phyloP scores from a whole-genome alignment of 1,140 invertebrate species.

The Drosophila parvula region DNA sequence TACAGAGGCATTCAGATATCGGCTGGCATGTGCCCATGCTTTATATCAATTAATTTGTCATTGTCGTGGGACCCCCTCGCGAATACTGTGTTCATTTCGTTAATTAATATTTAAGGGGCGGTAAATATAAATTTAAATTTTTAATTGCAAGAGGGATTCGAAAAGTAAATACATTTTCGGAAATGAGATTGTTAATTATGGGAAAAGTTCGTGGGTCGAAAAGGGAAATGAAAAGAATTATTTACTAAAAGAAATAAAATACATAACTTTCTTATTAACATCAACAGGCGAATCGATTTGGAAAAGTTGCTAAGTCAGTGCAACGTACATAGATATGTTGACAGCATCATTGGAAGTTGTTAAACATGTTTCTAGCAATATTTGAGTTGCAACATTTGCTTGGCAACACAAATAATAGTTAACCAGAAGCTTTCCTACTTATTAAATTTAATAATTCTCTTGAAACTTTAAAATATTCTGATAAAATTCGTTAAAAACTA shows the following conservation, averaged over 20 bases:
- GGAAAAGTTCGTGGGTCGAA: neutral
- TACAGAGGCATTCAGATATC: constrained; percentile 7
- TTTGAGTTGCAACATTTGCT: neutral
- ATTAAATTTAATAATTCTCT: neutral
- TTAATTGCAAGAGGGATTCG: constrained; percentile 9
- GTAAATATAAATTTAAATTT: constrained; percentile 7
- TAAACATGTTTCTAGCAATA: neutral
- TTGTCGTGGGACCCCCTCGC: constrained; percentile 9
- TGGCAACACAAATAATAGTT: neutral
- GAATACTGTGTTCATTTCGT: constrained; percentile 1
- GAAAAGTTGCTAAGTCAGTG: neutral
- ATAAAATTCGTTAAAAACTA: neutral
- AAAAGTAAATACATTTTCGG: neutral
- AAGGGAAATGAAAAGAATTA: neutral
- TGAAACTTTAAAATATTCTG: neutral
- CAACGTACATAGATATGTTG: neutral
- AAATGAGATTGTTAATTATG: neutral
- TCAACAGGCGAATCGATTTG: neutral
- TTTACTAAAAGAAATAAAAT: too few relatives aligned
- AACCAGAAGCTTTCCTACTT: neutral
- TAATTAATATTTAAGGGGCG: constrained; percentile 29
- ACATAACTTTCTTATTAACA: too few relatives aligned
- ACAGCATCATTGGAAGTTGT: too few relatives aligned
- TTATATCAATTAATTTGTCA: constrained; percentile 46
- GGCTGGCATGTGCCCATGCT: constrained; percentile 25